Base-by-base conservation (phyloP, 2,797 vertebrate genomes). In the Lepus townsendii region DNA sequence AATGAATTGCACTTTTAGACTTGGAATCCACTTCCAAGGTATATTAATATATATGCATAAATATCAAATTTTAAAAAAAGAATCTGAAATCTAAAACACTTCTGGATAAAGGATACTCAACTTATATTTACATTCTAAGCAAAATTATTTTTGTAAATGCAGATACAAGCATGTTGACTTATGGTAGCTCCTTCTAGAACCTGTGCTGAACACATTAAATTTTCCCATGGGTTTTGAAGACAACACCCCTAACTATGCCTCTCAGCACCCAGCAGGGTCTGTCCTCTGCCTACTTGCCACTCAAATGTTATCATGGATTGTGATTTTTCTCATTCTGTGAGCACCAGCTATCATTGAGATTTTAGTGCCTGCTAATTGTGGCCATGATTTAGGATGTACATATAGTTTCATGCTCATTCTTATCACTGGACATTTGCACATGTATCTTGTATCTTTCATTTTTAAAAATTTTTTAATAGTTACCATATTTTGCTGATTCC, bases 141-240 rank as follows among this genome's bases (percentile, higher is more conserved):
- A 92, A n/a, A 90, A 3, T 85, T 82, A 8, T 78, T 88, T 94
- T 86, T n/a, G 72, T 57, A 89, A 94, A 62, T 66, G 42, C 20
- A 91, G 26, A 88, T 71, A 17, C 71, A 50, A 83, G 90, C 20
- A 54, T 57, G 7, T 32, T 65, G 91, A 63, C 52, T 76, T 83
- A 83, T 10, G 60, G 50, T 77, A n/a, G 47, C 27, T 92, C 38
- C 26, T 92, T 85, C 14, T 20, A 66, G 52, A 91, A 42, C 24
- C 63, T 73, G 32, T 24, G 3, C 10, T 90, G 47, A 92, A 57
- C 54, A 12, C 2, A 82, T 88, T n/a, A 62, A 72, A 69, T 3
- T 2, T 68, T 63, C 50, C 57, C 24, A 63, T 65, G 71, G 17
- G 73, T 75, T 89, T 76, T 47, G 87, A 83, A 65, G 78, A 20